A percentile compares a stretch with the other conserved stretches of the same genome.
Evolutionary conservation across 2,797 vertebrate species (phyloP).

Genomic region (Cossypha polioptera): DNA sequence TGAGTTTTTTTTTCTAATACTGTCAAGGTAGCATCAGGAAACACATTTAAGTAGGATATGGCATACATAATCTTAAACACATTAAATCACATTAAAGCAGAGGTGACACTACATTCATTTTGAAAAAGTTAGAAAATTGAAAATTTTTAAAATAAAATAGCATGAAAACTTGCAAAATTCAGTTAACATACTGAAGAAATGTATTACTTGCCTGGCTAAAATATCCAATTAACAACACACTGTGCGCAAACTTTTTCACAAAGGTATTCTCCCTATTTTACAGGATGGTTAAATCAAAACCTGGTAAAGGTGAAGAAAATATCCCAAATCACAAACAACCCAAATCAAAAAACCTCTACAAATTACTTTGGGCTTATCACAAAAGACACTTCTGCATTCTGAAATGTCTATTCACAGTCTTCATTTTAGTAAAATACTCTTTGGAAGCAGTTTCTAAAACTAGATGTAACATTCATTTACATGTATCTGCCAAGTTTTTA

Average conservation of each 20-base stretch:
- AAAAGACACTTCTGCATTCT: slow-evolving; percentile 52
- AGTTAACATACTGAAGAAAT: not conserved
- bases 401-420: slow-evolving; percentile 64
- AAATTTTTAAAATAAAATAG: not conserved
- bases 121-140: not conserved
- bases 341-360: not conserved
- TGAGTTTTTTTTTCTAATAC: not conserved
- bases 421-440: slow-evolving; percentile 53
- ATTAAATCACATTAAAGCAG: not conserved
- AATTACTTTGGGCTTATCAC: slow-evolving; percentile 35
- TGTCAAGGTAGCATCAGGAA: not conserved
- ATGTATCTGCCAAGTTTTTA: slow-evolving; percentile 72
- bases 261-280: not conserved
- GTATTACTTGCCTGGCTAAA: not conserved
- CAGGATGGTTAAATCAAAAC: not conserved
- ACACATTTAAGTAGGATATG: not conserved
- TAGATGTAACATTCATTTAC: slow-evolving; percentile 66
- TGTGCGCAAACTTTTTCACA: not conserved
- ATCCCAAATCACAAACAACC: not conserved
- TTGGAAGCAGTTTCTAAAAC: slow-evolving; percentile 72
- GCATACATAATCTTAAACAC: not conserved
- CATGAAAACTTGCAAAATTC: not conserved
- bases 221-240: not conserved
- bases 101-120: not conserved
- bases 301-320: not conserved